Evolutionary conservation across 2,888 invertebrate genomes (phyloP).

Genomic region (Parnassius smintheus): DNA sequence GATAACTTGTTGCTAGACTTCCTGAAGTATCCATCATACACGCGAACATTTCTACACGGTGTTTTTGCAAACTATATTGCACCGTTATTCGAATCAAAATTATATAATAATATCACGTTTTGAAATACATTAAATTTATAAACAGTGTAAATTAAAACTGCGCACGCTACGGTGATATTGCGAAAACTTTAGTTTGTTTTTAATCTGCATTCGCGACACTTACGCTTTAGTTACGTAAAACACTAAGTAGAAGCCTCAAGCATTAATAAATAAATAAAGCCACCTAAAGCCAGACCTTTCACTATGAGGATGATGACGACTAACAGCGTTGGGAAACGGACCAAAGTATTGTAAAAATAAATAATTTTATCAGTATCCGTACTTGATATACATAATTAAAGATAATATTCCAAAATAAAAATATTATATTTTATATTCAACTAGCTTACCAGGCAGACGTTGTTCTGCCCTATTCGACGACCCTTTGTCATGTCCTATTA

Average conservation of each 20-base stretch:
- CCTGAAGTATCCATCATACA: slow-evolving; percentile 16
- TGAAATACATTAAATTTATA: slow-evolving; percentile 4
- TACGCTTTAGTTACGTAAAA: slow-evolving; percentile 33
- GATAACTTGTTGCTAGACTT: slow-evolving; percentile 17
- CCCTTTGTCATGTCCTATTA: too few species aligned
- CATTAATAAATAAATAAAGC: slow-evolving; percentile 36
- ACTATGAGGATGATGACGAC: slow-evolving; percentile 32
- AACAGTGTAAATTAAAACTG: slow-evolving; percentile 17
- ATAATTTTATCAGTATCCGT: too few species aligned
- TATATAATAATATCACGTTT: slow-evolving; percentile 23
- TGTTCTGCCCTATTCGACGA: too few species aligned
- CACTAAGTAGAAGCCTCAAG: slow-evolving; percentile 31
- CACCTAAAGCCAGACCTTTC: slow-evolving; percentile 39
- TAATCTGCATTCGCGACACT: slow-evolving; percentile 32
- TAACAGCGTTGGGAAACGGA: not conserved
- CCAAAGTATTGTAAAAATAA: too few species aligned
- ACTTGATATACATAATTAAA: too few species aligned
- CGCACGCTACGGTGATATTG: slow-evolving; percentile 11
- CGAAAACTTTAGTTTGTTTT: slow-evolving; percentile 22
- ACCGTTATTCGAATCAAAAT: slow-evolving; percentile 7
- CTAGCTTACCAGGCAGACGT: too few species aligned
- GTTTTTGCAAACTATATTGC: slow-evolving; percentile 11
- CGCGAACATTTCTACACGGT: slow-evolving; percentile 19
- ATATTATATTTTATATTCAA: too few species aligned
- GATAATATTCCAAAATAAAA: too few species aligned